Base-by-base conservation (phyloP, 2,797 vertebrate species). In the Coluber constrictor region DNA sequence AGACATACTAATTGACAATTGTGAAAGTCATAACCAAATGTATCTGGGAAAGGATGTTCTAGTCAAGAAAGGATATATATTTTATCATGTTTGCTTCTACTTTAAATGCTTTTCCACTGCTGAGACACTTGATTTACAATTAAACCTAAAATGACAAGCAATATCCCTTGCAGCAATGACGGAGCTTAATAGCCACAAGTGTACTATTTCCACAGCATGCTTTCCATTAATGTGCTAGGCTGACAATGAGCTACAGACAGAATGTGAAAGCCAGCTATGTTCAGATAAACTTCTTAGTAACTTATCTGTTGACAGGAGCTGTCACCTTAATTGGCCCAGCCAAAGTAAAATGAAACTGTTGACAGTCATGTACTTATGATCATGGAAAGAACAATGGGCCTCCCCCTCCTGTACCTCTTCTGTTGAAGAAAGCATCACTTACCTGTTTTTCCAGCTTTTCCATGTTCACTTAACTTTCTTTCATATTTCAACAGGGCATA, bases 251-350 rank as follows among this genome's bases (percentile, higher is more conserved):
- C 92, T 96, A 92, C 93, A 96, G 96, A 94, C 57, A 90, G 90
- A 95, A 94, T 93, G 86, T 90, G 93, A 96, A 97, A 95, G 88
- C 61, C 63, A 94, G 32, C 96, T 87, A 86, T 93, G 57, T 95
- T 96, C 97, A 97, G 96, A 97, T 97, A 97, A 97, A 97, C 95
- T 96, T 91, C 96, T 98, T 96, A 97, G 96, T 96, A 94, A 92
- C 74, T 83, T 37, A 94, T 55, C 94, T 97, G 97, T 96, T 98
- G 98, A 98, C 98, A 98, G 98, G 95, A 96, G 96, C 96, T 97
- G 97, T 98, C 97, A 97, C 89, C 5, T 27, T 89, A 95, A 94
- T 90, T 96, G 97, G 91, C 96, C 96, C 98, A 98, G 97, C 95
- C 93, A 95, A 93, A 96, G 96, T 98, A 97, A 87, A 98, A 97